phyloP scores from a whole-genome alignment of 2,797 vertebrate genomes.

The Melanotaenia maccullochi region DNA sequence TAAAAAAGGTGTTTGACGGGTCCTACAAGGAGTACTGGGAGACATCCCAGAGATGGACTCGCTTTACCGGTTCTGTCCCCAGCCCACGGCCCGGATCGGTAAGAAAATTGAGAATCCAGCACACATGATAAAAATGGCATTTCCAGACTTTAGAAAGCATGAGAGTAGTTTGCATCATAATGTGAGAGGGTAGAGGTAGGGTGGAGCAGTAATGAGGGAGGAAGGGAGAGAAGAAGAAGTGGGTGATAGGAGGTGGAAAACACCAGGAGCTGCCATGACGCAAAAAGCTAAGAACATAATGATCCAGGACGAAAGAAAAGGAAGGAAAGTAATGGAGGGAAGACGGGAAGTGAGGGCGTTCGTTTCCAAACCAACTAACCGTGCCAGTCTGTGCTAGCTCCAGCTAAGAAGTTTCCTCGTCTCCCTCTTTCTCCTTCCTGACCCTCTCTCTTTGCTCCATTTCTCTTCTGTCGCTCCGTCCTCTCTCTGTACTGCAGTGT shows the following conservation, averaged over 20 bases:
- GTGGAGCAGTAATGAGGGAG: constrained; percentile 22
- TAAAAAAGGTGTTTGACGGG: constrained; percentile 92
- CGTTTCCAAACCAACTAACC: constrained; percentile 51
- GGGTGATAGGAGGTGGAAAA: constrained; percentile 23
- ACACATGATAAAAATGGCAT: background rate
- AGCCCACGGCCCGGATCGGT: constrained; percentile 92
- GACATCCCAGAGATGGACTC: constrained; percentile 90
- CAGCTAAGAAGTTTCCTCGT: constrained; percentile 61
- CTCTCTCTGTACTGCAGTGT: constrained; percentile 82
- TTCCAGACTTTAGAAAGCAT: constrained; percentile 5
- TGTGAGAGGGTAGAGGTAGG: constrained; percentile 27
- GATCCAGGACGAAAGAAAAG: constrained; percentile 53
- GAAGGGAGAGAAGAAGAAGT: constrained; percentile 21
- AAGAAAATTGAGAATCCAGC: constrained; percentile 64
- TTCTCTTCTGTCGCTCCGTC: constrained; percentile 18
- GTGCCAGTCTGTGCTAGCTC: constrained; percentile 63
- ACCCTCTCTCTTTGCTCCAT: constrained; percentile 22
- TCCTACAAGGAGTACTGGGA: constrained; percentile 94
- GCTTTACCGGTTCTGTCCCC: constrained; percentile 87
- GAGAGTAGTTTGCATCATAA: constrained; percentile 6
- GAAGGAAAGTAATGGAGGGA: constrained; percentile 41
- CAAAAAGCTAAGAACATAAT: constrained; percentile 54
- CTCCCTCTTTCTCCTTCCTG: constrained; percentile 39
- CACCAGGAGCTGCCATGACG: constrained; percentile 45
- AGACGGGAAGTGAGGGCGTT: constrained; percentile 9